Base-by-base conservation (phyloP, 1,140 invertebrate genomes). In the Trichoplusia ni region DNA sequence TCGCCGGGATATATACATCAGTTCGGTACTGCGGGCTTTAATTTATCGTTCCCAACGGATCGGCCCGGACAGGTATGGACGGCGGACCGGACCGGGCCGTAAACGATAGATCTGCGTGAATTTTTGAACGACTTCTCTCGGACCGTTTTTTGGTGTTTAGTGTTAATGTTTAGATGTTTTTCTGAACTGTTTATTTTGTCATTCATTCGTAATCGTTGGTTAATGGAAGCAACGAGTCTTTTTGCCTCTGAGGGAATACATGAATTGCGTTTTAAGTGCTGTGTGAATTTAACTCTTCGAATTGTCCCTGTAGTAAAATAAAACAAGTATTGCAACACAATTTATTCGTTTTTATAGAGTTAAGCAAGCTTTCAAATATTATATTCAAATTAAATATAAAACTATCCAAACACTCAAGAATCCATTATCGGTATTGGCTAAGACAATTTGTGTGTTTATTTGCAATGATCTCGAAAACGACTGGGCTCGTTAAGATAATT, bases 1-100 rank as follows among this genome's bases (percentile, higher is more conserved):
- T 63, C 78, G 14, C 40, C 60, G 73, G 76, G 63, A 78, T 77
- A 79, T 80, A 83, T 76, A 77, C 67, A 80, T 83, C 72, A 73
- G 62, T 65, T 61, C 51, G 69, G 38, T 47, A 25, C 67, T 61
- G 46, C 56, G 46, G 65, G 59, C 68, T 63, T 67, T 81, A 82
- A 82, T 84, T 82, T 84, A 84, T 84, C 44, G 77, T 35, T 54
- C 71, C 73, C 54, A 49, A 66, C 59, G 56, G 53, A 38, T 59
- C 42, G 49, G 40, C 27, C 49, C 62, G 54, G 62, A 72, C 64
- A 68, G 66, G 71, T 67, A 64, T 59, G 53, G 64, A 60, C 56
- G 56, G 56, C n/a, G 19, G 38, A 9, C 40, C 40, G 56, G 19
- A 35, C 18, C 38, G 25, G 47, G n/a, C n/a, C 40, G 46, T 60